These are phyloP conservation scores for Orbicella faveolata DNA, from an alignment of 64 coral and sea anemone species.

Conservation along the genomic window DNA sequence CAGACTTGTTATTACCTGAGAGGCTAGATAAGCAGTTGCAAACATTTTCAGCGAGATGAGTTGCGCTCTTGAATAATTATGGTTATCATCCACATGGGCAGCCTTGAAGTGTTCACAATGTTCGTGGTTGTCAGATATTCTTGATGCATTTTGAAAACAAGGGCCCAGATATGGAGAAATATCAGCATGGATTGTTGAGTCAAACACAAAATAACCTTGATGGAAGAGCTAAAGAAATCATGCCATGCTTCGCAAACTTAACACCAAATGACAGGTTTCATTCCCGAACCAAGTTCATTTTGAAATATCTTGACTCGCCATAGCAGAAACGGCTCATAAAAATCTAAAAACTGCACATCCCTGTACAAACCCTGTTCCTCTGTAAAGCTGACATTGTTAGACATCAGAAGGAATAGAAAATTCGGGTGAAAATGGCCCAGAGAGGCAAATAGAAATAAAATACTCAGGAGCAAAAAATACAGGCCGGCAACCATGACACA, in stretches of 20 bases:
- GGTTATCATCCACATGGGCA: too few species aligned
- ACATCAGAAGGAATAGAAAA: not conserved
- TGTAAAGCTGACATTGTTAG: slow-evolving; percentile 8
- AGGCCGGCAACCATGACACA: slow-evolving; percentile 16
- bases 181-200: slow-evolving; percentile 8
- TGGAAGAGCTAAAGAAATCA: slow-evolving; percentile 1
- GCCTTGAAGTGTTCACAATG: too few species aligned
- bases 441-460: slow-evolving; percentile 5
- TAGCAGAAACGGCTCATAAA: slow-evolving; percentile 13
- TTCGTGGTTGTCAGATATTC: too few species aligned
- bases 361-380: slow-evolving; percentile 14
- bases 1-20: too few species aligned
- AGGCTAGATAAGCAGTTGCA: too few species aligned
- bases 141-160: not conserved
- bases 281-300: not conserved
- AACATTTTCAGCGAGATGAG: too few species aligned
- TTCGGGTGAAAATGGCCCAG: not conserved
- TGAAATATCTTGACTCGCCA: slow-evolving; percentile 1
- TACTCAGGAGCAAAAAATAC: slow-evolving; percentile 12
- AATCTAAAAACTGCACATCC: not conserved
- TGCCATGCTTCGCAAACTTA: slow-evolving; percentile 6
- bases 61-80: too few species aligned
- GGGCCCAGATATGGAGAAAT: not conserved
- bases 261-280: slow-evolving; percentile 1
- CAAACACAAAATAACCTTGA: not conserved